Base-by-base conservation (phyloP, 2,888 invertebrate genomes). In the Euzophera pinguis region DNA sequence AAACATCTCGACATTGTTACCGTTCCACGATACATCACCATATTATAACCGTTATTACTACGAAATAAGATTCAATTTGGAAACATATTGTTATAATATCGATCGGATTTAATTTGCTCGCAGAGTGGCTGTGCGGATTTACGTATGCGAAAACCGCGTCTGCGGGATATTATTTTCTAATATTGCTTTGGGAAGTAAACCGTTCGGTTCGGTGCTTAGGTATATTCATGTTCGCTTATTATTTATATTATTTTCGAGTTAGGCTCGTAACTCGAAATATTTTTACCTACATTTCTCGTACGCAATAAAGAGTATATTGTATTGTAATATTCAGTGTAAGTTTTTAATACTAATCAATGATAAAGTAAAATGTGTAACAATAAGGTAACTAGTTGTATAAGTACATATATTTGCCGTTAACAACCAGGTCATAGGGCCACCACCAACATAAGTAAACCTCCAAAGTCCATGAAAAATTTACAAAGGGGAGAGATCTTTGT, bases 1-100 rank as follows among this genome's bases (percentile, higher is more conserved):
- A 74, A 76, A 77, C 72, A 69, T 75, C 67, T 69, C 62, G 63
- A 62, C 62, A 71, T 58, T 51, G 51, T 50, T 43, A 35, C 34
- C 17, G 34, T 34, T 50, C 37, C 41, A 34, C 43, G 35, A 51
- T 43, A 22, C 37, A 51, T n/a, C 34, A 12, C 8, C 22, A 37
- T 43, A 51, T 29, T 37, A 34, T 45, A 35, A 12, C 37, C 35
- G 51, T 43, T 51, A 51, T 27, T 42, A 27, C 51, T 10, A 42
- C 22, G 37, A 43, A 27, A 43, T 51, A 51, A 43, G 43, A 43
- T 51, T 43, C 51, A 51, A 37, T 37, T 37, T 51, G 22, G 35
- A 42, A 34, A 35, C 43, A 51, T 41, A 50, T 50, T 41, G 51
- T 42, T 13, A 8, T 10, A n/a, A 12, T 51, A 51, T 51, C 43